Percentiles rank a stretch among this genome's conserved stretches.
These are phyloP conservation scores for Poeciliopsis presidionis DNA, from an alignment of 2,797 vertebrate genomes.

Conservation along the genomic window DNA sequence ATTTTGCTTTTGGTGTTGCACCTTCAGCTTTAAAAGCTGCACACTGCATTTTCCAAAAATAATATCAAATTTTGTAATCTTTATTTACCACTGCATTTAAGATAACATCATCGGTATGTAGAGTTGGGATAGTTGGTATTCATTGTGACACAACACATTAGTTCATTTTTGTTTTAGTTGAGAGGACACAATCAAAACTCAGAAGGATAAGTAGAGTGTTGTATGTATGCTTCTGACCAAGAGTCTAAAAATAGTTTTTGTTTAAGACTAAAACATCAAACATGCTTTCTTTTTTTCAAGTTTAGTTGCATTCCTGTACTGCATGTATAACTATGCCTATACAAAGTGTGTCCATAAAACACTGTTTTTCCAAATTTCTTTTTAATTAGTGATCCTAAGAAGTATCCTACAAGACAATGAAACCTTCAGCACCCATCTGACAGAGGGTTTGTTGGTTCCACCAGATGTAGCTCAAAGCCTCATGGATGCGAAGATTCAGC, in stretches of 20 bases:
- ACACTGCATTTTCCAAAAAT: background rate
- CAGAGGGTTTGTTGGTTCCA: slow-evolving; percentile 59
- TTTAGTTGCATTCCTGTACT: background rate
- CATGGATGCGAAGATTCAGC: slow-evolving; percentile 59
- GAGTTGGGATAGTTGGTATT: background rate
- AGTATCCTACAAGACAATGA: slow-evolving; percentile 74
- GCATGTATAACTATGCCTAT: background rate
- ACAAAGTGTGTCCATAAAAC: background rate
- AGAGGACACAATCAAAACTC: background rate
- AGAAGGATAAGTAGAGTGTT: no score
- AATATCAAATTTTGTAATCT: background rate
- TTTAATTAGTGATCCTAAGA: slow-evolving; percentile 63
- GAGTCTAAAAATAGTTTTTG: no score
- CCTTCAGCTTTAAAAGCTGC: background rate
- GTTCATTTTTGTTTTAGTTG: background rate
- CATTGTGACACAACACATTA: background rate
- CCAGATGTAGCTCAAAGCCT: slow-evolving; percentile 64
- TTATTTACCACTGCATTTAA: background rate
- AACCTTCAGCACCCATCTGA: slow-evolving; percentile 75
- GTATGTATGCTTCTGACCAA: background rate
- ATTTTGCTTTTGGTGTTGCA: background rate
- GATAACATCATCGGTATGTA: background rate
- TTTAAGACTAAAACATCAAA: background rate
- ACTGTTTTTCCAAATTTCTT: background rate
- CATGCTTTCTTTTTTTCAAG: background rate